phyloP scores from a whole-genome alignment of 2,797 vertebrate species.

The Heliangelus exortis region DNA sequence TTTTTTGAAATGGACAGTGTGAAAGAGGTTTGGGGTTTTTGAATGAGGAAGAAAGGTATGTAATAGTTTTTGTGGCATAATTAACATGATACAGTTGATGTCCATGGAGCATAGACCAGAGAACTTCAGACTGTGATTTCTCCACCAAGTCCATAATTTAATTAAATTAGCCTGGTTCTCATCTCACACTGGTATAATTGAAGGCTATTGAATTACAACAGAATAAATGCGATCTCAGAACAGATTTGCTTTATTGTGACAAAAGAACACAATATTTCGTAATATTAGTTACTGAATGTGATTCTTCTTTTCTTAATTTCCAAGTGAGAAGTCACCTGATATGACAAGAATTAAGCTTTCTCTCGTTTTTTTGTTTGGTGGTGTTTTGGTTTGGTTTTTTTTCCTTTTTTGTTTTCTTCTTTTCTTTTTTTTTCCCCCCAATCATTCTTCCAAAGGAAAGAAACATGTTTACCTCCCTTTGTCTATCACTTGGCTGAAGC shows the following conservation, averaged over 20 bases:
- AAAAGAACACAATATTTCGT: neutral
- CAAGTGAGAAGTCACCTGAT: neutral
- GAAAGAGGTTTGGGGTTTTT: neutral
- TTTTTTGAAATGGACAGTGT: neutral
- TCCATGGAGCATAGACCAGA: neutral
- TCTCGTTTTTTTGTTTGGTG: too few species aligned
- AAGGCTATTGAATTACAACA: slow-evolving; percentile 23
- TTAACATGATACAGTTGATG: neutral
- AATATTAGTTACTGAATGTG: neutral
- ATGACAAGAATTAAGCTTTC: neutral
- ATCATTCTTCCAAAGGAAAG: neutral
- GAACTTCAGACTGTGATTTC: slow-evolving; percentile 22
- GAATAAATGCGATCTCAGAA: slow-evolving; percentile 9
- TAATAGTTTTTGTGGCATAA: neutral
- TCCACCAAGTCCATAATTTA: slow-evolving; percentile 27
- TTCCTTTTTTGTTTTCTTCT: too few species aligned
- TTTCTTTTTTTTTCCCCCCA: too few species aligned
- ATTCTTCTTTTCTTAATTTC: neutral
- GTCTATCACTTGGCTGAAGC: slow-evolving; percentile 52
- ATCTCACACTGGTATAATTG: neutral
- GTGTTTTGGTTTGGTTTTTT: too few species aligned
- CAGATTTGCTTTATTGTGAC: slow-evolving; percentile 25
- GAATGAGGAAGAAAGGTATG: neutral
- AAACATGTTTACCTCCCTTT: slow-evolving; percentile 45
- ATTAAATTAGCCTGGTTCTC: slow-evolving; percentile 40